Evolutionary conservation across 2,888 invertebrate genomes (phyloP).

Genomic region (Lissonota sp.): DNA sequence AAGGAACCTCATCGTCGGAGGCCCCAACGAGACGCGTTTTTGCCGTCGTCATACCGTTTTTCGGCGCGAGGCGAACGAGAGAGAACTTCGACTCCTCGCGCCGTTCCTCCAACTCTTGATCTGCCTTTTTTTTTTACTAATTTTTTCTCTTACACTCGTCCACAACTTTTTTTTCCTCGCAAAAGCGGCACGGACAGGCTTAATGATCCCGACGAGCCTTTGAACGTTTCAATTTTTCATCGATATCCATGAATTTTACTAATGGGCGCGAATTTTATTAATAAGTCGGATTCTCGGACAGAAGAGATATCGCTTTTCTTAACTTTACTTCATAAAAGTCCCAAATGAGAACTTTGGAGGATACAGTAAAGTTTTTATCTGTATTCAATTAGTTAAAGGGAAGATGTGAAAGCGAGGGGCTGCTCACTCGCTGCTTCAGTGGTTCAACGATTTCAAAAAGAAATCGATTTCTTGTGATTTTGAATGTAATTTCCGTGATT

Average conservation of each 20-base stretch:
- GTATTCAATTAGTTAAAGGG: no score
- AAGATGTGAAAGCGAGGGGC: no score
- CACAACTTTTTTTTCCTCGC: constrained; percentile 10
- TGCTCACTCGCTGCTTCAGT: no score
- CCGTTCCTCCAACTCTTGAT: background rate
- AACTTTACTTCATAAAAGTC: no score
- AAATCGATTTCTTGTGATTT: no score
- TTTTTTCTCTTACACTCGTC: constrained; percentile 4
- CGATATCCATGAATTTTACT: constrained; percentile 17
- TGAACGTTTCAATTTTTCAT: constrained; percentile 33
- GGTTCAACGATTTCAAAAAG: no score
- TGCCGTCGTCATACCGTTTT: constrained; percentile 68
- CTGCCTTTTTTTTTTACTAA: constrained; percentile 27
- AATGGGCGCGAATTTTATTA: background rate
- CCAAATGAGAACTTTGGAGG: no score
- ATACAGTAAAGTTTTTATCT: no score
- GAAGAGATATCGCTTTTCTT: no score
- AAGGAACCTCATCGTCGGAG: constrained; percentile 39
- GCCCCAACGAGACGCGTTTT: constrained; percentile 74
- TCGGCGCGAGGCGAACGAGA: constrained; percentile 51
- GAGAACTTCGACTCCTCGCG: constrained; percentile 5
- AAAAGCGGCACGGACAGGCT: background rate
- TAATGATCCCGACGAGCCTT: constrained; percentile 29
- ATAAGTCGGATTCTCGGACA: no score
- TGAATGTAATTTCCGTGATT: no score